phyloP scores from a whole-genome alignment of 2,888 invertebrate genomes.

The Ichneumoninae sp. region DNA sequence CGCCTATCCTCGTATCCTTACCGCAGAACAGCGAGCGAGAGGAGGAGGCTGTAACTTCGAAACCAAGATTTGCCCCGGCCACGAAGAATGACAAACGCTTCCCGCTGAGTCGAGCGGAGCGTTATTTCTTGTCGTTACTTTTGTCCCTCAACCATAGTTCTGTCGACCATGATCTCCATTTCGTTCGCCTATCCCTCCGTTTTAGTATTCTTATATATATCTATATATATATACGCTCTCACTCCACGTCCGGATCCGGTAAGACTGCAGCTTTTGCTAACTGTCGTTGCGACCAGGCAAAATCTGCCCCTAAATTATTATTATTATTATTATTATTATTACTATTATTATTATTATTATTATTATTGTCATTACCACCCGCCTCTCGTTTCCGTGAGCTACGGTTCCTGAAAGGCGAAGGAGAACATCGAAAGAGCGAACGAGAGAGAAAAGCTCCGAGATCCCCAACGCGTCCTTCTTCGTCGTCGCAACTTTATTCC shows the following conservation, averaged over 20 bases:
- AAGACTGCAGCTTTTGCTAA: slow-evolving; percentile 30
- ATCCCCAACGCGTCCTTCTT: neutral
- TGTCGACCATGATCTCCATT: neutral
- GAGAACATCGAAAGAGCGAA: neutral
- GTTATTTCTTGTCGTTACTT: slow-evolving; percentile 62
- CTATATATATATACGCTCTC: neutral
- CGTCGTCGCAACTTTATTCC: slow-evolving; percentile 33
- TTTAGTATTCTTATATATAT: neutral
- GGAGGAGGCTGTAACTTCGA: slow-evolving; percentile 37
- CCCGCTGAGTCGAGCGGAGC: slow-evolving; percentile 16
- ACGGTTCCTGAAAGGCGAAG: neutral
- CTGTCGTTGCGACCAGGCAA: slow-evolving; percentile 1
- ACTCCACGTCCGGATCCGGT: slow-evolving; percentile 22
- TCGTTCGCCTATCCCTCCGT: neutral
- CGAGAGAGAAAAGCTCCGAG: neutral
- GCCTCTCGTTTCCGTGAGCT: slow-evolving; percentile 19
- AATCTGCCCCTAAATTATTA: slow-evolving; percentile 60
- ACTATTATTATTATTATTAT: slow-evolving; percentile 49
- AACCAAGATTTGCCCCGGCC: slow-evolving; percentile 4
- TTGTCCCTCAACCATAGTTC: slow-evolving; percentile 26
- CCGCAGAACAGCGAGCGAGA: neutral
- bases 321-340: slow-evolving; percentile 39
- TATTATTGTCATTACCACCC: slow-evolving; percentile 57
- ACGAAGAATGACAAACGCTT: neutral
- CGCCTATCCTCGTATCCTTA: neutral